Percentiles rank a stretch among this genome's conserved stretches.
Conservation (phyloP, 2,113 vertebrate species). For the Carassius carassius region DNA sequence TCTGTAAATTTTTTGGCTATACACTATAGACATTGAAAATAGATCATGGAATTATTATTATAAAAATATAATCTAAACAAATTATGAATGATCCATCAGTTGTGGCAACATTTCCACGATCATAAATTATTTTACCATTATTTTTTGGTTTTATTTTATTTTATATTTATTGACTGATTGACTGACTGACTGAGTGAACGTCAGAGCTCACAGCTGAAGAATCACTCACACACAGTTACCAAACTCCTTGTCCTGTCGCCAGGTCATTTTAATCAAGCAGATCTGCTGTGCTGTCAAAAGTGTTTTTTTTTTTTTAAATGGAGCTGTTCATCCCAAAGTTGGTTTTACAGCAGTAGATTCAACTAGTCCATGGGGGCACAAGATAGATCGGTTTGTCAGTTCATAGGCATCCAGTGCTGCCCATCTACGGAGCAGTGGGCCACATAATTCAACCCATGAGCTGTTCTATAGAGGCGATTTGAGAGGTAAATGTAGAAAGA, state of each 20-base stretch:
- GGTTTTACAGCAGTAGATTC: conserved; percentile 36
- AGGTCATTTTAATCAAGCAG: conserved; percentile 17
- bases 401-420: conserved; percentile 34
- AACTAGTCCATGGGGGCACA: conserved; percentile 31
- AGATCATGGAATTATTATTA: too few relatives aligned
- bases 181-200: too few relatives aligned
- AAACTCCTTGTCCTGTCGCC: conserved; percentile 7
- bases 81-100: too few relatives aligned
- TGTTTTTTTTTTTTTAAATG: neutral
- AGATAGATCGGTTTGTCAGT: conserved; percentile 43
- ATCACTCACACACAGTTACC: neutral
- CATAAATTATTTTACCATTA: too few relatives aligned
- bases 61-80: too few relatives aligned
- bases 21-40: too few relatives aligned
- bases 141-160: too few relatives aligned
- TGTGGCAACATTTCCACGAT: too few relatives aligned
- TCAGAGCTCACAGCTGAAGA: neutral
- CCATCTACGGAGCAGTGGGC: conserved; percentile 27
- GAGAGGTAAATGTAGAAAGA: neutral
- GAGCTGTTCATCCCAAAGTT: conserved; percentile 42
- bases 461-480: neutral
- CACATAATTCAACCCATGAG: conserved; percentile 47
- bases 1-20: too few relatives aligned
- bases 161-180: too few relatives aligned
- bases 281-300: conserved; percentile 32